These are phyloP conservation scores for Coronaproctus castanopsis DNA, from an alignment of 2,888 invertebrate species.

Conservation along the genomic window DNA sequence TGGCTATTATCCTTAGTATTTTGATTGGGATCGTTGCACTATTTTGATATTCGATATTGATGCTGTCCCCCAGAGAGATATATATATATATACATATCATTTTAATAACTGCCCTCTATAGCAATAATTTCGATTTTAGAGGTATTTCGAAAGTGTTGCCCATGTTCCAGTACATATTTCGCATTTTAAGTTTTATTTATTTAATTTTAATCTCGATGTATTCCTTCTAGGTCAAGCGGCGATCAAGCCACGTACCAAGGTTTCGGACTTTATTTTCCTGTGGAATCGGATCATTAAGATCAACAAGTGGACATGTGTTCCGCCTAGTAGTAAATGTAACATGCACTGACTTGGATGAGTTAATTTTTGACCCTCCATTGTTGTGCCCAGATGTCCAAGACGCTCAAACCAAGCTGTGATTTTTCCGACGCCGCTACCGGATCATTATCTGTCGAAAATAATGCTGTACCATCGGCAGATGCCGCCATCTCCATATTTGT, in stretches of 20 bases:
- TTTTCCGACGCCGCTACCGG: not conserved
- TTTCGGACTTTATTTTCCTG: not conserved
- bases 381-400: not conserved
- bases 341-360: not conserved
- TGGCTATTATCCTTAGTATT: not conserved
- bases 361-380: not conserved
- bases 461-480: not conserved
- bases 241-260: not conserved
- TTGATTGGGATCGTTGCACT: not conserved
- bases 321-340: not conserved
- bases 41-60: not conserved
- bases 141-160: not conserved
- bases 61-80: not conserved
- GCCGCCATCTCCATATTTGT: not conserved
- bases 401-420: not conserved
- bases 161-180: not conserved
- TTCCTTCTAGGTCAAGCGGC: not conserved
- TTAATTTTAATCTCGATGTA: not conserved
- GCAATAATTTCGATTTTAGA: not conserved
- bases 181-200: not conserved
- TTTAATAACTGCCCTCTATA: not conserved
- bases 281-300: not conserved
- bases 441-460: not conserved
- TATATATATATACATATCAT: not conserved
- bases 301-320: not conserved